Conservation (phyloP, 2,113 vertebrate genomes). For the Trochalopteron elliotii region DNA sequence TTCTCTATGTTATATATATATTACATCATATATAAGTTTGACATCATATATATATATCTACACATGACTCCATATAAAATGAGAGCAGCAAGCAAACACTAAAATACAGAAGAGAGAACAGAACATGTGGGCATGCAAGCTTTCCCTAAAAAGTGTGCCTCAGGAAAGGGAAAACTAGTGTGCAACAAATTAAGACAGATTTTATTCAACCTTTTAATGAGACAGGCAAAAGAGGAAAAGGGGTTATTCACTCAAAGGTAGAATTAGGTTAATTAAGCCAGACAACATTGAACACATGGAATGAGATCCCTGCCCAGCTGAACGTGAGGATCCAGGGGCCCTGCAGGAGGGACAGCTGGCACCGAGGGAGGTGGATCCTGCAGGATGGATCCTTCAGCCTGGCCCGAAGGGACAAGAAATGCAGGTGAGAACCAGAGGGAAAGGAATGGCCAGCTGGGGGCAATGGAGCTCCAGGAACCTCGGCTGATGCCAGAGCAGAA, state of each 20-base stretch:
- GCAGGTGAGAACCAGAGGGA: neutral
- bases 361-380: neutral
- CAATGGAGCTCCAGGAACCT: conserved; percentile 36
- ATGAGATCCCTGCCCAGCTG: neutral
- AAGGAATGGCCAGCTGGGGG: conserved; percentile 35
- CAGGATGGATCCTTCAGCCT: neutral
- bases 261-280: conserved; percentile 21
- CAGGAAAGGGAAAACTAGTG: neutral
- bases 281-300: neutral
- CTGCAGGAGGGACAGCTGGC: neutral
- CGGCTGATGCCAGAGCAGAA: neutral
- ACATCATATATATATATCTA: neutral
- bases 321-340: neutral
- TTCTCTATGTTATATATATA: neutral
- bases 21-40: neutral
- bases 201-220: conserved; percentile 9
- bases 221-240: neutral
- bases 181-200: neutral
- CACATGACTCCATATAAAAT: neutral
- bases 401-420: accelerated
- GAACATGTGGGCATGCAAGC: accelerated
- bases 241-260: neutral
- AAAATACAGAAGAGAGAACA: neutral
- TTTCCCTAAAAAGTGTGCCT: neutral
- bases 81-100: neutral